Base-by-base conservation (phyloP, 2,888 invertebrate species). In the Aphelenchoides bicaudatus region DNA sequence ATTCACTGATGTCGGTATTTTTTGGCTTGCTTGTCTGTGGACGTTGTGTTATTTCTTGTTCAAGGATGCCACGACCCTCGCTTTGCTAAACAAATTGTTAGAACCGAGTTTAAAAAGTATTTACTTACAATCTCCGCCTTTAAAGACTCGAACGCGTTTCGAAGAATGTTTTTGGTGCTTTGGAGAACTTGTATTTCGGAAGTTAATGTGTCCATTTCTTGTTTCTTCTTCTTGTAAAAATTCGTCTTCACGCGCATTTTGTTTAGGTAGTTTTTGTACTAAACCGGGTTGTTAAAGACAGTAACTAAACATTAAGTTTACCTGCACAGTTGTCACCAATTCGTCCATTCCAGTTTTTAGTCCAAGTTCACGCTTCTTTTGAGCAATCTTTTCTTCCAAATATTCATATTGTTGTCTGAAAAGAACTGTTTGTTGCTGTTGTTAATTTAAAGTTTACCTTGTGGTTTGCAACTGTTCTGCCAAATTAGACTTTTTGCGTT, bases 241-340 rank as follows among this genome's bases (percentile, higher is more conserved):
- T 87, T 86, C 76, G 88, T 89, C 79, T 89, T 88, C 51, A 87
- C 86, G 58, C 90, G 85, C 62, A 91, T 81, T 67, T 87, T 86
- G 74, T 86, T 87, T 16, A 91, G 88, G 80, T 90, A 90, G 68
- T 86, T 86, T 80, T 90, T 89, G 77, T 90, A 86, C 81, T 90
- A 70, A 37, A 79, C 59, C 25, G 34, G 39, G 59, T 54, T 29
- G 56, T 29, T 8, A 16, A 52, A 46, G 19, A 28, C 8, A 8
- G 8, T 16, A 49, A 8, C 50, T 49, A 49, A 16, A 16, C 51
- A 21, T 21, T 21, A 52, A 49, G 38, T 13, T 46, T 25, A 68
- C 66, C 62, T 67, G 66, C 3, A 62, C 67, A 25, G 68, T 56
- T 2, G 69, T 62, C 38, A 66, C 58, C 5, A 72, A 58, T 31